Evolutionary conservation across 2,888 invertebrate species (phyloP), one percentile per base, ranked within the genome.

Genomic region (Chaetogeoica ovagalla): DNA sequence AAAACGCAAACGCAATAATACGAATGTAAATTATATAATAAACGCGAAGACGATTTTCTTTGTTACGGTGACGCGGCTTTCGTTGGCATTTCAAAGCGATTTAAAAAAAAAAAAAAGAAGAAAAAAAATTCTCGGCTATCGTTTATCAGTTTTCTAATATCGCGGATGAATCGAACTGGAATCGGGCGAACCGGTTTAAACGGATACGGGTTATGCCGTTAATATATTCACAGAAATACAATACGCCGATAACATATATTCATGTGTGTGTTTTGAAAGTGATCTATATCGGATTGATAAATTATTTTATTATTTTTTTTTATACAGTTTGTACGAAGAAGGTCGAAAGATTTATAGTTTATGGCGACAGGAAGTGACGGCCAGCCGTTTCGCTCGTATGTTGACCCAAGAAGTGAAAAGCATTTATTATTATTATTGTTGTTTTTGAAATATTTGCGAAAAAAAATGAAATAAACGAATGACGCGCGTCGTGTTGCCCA

Each of bases 101-200:
- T 74, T 37, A 1, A 39, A 39, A 43, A n/a, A 8, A n/a, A n/a
- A n/a, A n/a, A n/a, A n/a, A n/a, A n/a, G n/a, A n/a, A n/a, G n/a
- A n/a, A n/a, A n/a, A n/a, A 43, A n/a, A 65, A 39, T n/a, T n/a
- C 55, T 69, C 9, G 11, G 43, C 23, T 59, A 43, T 39, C 57
- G 57, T 57, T 73, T 52, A 63, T 65, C 17, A 52, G 73, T 74
- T 74, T 74, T 75, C 74, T 75, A 75, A 74, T 74, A 30, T 30
- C 65, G n/a, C n/a, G n/a, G n/a, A 55, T 74, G 57, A 57, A 57
- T 66, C 57, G 74, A 75, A 66, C 66, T 75, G 43, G 39, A 66
- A 66, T 75, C 65, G 9, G 23, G 21, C 57, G 43, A 57, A 75
- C 74, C 66, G 74, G 74, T 75, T 66, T 23, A 15, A 43, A 57